Evolutionary conservation across 1,140 invertebrate species (phyloP).

Genomic region (Pachypeltis micranthus): DNA sequence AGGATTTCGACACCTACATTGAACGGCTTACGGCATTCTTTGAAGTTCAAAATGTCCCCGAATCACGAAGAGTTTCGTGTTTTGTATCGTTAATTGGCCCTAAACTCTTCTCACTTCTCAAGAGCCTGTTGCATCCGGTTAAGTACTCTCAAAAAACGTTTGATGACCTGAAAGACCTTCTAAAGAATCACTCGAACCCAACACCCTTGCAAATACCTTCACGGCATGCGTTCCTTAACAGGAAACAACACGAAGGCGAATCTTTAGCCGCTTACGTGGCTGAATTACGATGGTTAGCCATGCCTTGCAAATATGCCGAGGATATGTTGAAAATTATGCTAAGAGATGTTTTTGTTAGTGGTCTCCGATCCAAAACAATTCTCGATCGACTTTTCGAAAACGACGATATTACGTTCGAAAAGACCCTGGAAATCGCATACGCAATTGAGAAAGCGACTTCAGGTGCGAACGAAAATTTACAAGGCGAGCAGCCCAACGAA

Average conservation of each 20-base stretch:
- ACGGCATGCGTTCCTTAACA: not conserved
- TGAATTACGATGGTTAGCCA: not conserved
- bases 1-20: not conserved
- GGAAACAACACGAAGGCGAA: slow-evolving; percentile 1
- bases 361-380: not conserved
- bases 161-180: not conserved
- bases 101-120: not conserved
- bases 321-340: not conserved
- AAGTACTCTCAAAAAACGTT: not conserved
- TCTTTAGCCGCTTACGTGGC: not conserved
- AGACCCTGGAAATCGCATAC: not conserved
- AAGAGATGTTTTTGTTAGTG: slow-evolving; percentile 1
- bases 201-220: not conserved
- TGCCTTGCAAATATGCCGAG: not conserved
- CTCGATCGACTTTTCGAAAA: not conserved
- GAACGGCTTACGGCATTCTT: not conserved
- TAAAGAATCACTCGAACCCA: not conserved
- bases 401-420: not conserved
- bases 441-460: not conserved
- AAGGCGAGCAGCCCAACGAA: slow-evolving; percentile 2
- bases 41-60: not conserved
- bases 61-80: not conserved
- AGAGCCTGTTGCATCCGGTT: not conserved
- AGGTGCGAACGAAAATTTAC: not conserved
- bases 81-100: not conserved